phyloP scores from a whole-genome alignment of 2,113 vertebrate species.

The Synchiropus splendidus region DNA sequence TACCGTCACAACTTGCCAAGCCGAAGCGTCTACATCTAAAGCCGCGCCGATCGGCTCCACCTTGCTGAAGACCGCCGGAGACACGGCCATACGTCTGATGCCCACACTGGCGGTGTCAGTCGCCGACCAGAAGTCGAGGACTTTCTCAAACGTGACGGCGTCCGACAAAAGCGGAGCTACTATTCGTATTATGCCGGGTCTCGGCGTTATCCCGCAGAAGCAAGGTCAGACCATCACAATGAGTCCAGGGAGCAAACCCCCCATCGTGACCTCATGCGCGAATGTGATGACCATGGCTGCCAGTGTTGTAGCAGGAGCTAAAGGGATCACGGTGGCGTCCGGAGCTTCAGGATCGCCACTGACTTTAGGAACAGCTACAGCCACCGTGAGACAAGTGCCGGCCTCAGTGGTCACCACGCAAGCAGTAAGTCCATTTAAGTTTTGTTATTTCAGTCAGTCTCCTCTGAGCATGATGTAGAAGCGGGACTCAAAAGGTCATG shows the following conservation, averaged over 20 bases:
- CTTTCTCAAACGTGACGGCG: constrained; percentile 69
- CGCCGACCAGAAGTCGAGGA: constrained; percentile 83
- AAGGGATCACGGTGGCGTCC: constrained; percentile 73
- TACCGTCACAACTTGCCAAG: constrained; percentile 34
- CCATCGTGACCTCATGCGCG: constrained; percentile 59
- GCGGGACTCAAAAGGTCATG: no score
- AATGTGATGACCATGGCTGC: constrained; percentile 70
- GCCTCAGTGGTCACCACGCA: constrained; percentile 84
- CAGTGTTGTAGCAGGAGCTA: constrained; percentile 72
- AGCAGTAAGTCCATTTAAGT: constrained; percentile 65
- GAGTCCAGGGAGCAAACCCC: constrained; percentile 71
- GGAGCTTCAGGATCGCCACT: constrained; percentile 71
- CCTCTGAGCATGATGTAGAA: no score
- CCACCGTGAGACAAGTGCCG: constrained; percentile 84
- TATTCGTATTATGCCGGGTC: constrained; percentile 88
- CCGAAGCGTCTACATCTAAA: constrained; percentile 59
- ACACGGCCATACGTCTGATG: constrained; percentile 85
- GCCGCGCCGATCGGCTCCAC: constrained; percentile 57
- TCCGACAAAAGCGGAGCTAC: constrained; percentile 82
- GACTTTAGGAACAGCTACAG: constrained; percentile 72
- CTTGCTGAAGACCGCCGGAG: constrained; percentile 72
- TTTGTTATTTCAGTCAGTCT: no score
- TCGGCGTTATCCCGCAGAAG: constrained; percentile 88
- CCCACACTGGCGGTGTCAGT: constrained; percentile 82
- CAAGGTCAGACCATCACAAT: constrained; percentile 81